Base-by-base conservation (phyloP, 2,888 invertebrate genomes). In the Hesperia comma region DNA sequence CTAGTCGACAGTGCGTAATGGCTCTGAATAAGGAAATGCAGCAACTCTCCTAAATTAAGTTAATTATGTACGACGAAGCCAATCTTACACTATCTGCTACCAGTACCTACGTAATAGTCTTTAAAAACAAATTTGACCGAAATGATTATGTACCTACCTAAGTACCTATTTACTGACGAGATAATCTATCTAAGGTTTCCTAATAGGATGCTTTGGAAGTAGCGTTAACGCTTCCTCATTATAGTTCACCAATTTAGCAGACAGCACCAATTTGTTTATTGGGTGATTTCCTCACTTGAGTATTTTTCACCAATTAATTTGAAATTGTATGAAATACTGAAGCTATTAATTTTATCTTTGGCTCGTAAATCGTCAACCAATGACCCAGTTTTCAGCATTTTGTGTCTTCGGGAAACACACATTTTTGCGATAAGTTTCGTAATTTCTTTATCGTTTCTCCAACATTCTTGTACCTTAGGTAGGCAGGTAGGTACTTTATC, bases 211-310 rank as follows among this genome's bases (percentile, higher is more conserved):
- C 7, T 21, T 37, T 33, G n/a, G 26, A 19, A 41, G 8, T n/a
- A 14, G 43, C 8, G 21, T 55, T 17, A 41, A 10, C 14, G 19
- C 8, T 21, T 7, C 37, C 12, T 7, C 32, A 32, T 62, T 41
- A 57, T n/a, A n/a, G 17, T n/a, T 62, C 54, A 43, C 54, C 62
- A 63, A 63, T 63, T 46, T 46, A 8, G 14, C 14, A 32, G 43
- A 17, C 41, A 46, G 15, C 43, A 56, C 19, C n/a, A 41, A 63
- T 63, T 63, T 33, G 15, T 19, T 63, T n/a, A 55, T 55, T 63
- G 43, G 19, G 10, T 17, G 43, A 46, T 56, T 63, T 55, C 55
- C 63, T 55, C 33, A 56, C 37, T 55, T 56, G 4, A 32, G 53
- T 26, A 12, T 7, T 54, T 54, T 43, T 40, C 15, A 32, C 21